phyloP scores from a whole-genome alignment of 2,113 vertebrate genomes.

The Hippoglossus stenolepis region DNA sequence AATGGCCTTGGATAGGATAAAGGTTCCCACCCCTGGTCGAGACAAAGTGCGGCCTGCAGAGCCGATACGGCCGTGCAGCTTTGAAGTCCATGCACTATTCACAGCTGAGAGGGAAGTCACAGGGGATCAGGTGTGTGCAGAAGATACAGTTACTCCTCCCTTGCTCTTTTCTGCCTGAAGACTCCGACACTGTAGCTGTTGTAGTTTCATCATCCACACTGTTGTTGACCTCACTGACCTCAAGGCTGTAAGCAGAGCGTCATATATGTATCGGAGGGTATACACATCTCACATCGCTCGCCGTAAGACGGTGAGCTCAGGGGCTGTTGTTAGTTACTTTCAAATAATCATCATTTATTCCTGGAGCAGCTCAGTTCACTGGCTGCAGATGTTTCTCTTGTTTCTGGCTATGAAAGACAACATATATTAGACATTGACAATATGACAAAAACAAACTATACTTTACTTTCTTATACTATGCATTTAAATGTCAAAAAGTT shows the following conservation, averaged over 20 bases:
- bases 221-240: not conserved
- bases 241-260: not conserved
- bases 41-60: not conserved
- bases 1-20: not conserved
- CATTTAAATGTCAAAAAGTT: not conserved
- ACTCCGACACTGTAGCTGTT: not conserved
- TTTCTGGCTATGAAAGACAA: not conserved
- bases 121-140: constrained; percentile 54
- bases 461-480: no score
- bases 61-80: constrained; percentile 21
- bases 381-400: not conserved
- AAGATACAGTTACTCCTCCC: constrained; percentile 50
- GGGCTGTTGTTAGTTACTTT: not conserved
- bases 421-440: no score
- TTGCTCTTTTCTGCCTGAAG: constrained; percentile 15
- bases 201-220: not conserved
- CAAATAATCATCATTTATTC: not conserved
- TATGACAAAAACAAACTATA: not conserved
- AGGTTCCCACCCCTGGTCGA: constrained; percentile 18
- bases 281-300: not conserved
- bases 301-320: not conserved
- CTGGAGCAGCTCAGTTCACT: not conserved
- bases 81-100: constrained; percentile 70
- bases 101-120: constrained; percentile 64
- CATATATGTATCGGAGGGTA: not conserved